A percentile compares a stretch with the other conserved stretches of the same genome.
Conservation (phyloP, 2,888 invertebrate genomes). For the Ormyrus labotus region DNA sequence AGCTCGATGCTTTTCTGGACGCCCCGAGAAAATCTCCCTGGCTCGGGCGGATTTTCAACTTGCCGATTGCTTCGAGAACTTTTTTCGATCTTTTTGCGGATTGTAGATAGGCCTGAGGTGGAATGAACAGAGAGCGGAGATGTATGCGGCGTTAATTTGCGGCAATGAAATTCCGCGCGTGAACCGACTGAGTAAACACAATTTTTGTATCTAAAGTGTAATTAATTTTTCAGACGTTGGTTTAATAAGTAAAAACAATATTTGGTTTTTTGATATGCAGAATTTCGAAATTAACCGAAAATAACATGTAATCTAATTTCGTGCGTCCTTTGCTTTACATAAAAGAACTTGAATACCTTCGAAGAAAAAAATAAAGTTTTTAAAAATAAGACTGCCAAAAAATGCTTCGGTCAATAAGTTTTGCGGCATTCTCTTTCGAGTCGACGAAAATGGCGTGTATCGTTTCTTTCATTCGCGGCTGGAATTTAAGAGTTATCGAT, state of each 20-base stretch:
- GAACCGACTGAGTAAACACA: no score
- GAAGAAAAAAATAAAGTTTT: not conserved
- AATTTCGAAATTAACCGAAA: no score
- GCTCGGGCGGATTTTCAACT: constrained; percentile 19
- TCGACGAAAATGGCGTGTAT: not conserved
- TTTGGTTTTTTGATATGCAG: no score
- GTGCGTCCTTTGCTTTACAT: not conserved
- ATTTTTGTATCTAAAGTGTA: no score
- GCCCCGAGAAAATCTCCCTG: not conserved
- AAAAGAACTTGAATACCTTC: not conserved
- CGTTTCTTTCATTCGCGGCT: constrained; percentile 56
- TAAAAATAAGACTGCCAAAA: not conserved
- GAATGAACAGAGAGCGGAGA: no score
- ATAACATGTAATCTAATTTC: not conserved
- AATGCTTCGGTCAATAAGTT: constrained; percentile 3
- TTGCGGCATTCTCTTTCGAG: constrained; percentile 21
- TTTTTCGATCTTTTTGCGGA: not conserved
- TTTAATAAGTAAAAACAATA: no score
- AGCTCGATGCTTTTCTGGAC: constrained; percentile 51
- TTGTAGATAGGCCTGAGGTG: no score
- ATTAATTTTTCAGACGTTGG: no score
- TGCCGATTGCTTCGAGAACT: not conserved
- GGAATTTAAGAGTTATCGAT: constrained; percentile 63
- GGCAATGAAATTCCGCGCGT: no score
- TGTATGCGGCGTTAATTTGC: no score